phyloP scores from a whole-genome alignment of 2,797 vertebrate species.

The Amniataba percoides region DNA sequence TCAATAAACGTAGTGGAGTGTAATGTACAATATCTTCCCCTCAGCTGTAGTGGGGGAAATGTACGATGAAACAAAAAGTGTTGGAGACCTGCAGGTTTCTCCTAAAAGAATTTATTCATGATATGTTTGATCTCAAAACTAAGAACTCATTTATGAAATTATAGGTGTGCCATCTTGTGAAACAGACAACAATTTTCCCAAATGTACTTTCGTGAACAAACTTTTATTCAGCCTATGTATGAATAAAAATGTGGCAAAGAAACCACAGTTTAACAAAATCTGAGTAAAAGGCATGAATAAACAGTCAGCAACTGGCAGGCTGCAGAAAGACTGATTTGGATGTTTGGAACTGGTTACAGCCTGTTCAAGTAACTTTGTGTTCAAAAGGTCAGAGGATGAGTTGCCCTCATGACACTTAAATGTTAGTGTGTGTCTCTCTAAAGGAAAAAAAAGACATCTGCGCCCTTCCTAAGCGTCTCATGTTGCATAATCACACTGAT shows the following conservation, averaged over 20 bases:
- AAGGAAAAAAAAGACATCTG: slow-evolving; percentile 37
- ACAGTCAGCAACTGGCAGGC: background rate
- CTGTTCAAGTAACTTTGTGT: slow-evolving; percentile 15
- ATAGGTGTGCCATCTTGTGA: background rate
- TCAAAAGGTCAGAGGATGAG: slow-evolving; percentile 43
- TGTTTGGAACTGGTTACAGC: background rate
- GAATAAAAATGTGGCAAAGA: background rate
- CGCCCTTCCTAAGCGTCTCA: slow-evolving; percentile 19
- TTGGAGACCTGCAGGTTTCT: background rate
- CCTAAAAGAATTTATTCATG: background rate
- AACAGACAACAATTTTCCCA: background rate
- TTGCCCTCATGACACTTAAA: background rate
- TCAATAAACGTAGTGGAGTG: no score
- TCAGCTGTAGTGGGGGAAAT: no score
- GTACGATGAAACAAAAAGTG: no score
- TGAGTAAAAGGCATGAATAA: background rate
- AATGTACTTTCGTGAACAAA: background rate
- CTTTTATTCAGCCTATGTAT: background rate
- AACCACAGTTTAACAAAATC: background rate
- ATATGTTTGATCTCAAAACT: background rate
- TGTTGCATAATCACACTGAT: slow-evolving; percentile 56
- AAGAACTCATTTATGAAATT: no score
- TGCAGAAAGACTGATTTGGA: slow-evolving; percentile 19
- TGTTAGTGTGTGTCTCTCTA: slow-evolving; percentile 26
- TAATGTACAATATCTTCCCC: no score